phyloP scores from a whole-genome alignment of 2,113 vertebrate species.

The Trinectes maculatus region DNA sequence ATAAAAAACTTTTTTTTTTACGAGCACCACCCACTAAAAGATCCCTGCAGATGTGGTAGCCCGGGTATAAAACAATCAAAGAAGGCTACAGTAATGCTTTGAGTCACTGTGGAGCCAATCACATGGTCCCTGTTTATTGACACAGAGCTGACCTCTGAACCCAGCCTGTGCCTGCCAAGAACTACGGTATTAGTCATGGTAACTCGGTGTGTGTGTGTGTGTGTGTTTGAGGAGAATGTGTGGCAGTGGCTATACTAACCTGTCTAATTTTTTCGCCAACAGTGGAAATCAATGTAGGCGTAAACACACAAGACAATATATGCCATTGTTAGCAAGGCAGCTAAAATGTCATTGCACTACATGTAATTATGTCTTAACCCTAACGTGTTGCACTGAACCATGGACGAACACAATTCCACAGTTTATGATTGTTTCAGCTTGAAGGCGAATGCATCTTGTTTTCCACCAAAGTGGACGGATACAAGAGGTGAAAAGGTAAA shows the following conservation, averaged over 20 bases:
- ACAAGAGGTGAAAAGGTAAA: constrained; percentile 39
- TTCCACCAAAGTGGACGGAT: not conserved
- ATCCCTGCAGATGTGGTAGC: constrained; percentile 7
- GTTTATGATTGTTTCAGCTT: not conserved
- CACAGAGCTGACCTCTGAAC: constrained; percentile 71
- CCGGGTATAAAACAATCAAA: constrained; percentile 55
- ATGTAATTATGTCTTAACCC: not conserved
- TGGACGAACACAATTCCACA: too few species aligned
- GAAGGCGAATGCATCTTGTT: too few species aligned
- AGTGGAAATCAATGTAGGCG: constrained; percentile 36
- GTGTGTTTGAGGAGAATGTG: constrained; percentile 23
- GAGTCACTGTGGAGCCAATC: constrained; percentile 70
- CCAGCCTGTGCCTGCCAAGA: constrained; percentile 65
- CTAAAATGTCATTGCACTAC: not conserved
- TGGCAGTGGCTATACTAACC: constrained; percentile 43
- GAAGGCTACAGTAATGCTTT: constrained; percentile 57
- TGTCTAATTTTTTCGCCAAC: constrained; percentile 42
- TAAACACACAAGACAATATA: constrained; percentile 45
- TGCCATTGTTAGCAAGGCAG: not conserved
- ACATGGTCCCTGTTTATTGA: constrained; percentile 74
- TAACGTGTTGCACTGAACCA: too few species aligned
- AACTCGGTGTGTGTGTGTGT: constrained; percentile 43
- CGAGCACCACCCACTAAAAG: not conserved
- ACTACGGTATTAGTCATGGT: constrained; percentile 75
- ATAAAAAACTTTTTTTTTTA: not conserved